Conservation (phyloP, 2,797 vertebrate species). For the Siniperca obscura region DNA sequence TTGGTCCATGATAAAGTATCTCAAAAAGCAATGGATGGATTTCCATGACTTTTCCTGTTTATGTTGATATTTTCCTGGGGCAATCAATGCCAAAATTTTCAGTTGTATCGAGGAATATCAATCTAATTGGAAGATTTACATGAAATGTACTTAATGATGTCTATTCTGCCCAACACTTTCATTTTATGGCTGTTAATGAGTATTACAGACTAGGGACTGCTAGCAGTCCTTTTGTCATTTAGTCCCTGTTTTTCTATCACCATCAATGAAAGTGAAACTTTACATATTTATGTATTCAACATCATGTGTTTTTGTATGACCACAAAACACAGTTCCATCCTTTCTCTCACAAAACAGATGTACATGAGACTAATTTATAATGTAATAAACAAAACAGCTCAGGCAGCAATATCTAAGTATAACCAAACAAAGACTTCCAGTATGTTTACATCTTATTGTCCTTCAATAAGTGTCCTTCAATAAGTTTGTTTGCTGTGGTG, state of each 20-base stretch:
- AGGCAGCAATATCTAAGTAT: not conserved
- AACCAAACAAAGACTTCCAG: not conserved
- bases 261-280: not conserved
- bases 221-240: not conserved
- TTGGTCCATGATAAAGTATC: not conserved
- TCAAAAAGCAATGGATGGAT: not conserved
- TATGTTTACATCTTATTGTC: not conserved
- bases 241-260: not conserved
- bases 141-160: no score
- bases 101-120: not conserved
- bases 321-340: not conserved
- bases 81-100: not conserved
- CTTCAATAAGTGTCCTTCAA: no score
- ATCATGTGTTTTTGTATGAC: not conserved
- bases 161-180: no score
- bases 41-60: not conserved
- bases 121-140: not conserved
- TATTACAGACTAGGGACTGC: no score
- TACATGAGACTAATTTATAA: not conserved
- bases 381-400: not conserved
- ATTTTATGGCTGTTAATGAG: no score
- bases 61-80: not conserved
- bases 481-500: not conserved
- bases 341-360: not conserved
- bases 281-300: not conserved